Percentiles rank a stretch among this genome's conserved stretches.
phyloP scores from a whole-genome alignment of 2,113 vertebrate genomes.

The Campylomormyrus numenius region DNA sequence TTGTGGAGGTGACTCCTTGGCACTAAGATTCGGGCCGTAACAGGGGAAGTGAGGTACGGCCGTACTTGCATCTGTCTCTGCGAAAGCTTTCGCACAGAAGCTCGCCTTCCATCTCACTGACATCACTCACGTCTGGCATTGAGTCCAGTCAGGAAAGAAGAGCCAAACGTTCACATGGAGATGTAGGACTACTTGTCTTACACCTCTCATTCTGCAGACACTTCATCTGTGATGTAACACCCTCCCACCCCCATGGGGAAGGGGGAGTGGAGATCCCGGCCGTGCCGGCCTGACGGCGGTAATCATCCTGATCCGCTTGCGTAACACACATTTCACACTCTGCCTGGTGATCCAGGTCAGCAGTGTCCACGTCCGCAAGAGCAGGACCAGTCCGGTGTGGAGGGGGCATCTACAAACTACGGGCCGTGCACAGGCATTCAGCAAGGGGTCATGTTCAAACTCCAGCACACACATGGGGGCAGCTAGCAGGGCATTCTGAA shows the following conservation, averaged over 20 bases:
- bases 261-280: neutral
- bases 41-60: neutral
- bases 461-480: neutral
- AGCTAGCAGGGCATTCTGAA: neutral
- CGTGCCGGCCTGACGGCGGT: neutral
- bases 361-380: neutral
- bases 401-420: slow-evolving; percentile 4
- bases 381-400: neutral
- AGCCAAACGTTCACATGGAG: neutral
- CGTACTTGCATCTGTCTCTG: neutral
- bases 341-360: slow-evolving; percentile 22
- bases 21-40: neutral
- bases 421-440: neutral
- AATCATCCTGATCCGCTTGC: slow-evolving; percentile 21
- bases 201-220: neutral
- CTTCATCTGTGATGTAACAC: slow-evolving; percentile 3
- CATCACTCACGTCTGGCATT: neutral
- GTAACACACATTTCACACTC: slow-evolving; percentile 24
- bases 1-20: neutral
- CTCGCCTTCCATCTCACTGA: neutral
- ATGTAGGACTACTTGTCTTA: neutral
- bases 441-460: neutral
- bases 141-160: neutral
- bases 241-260: neutral
- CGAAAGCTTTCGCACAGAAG: neutral